Evolutionary conservation across 2,797 vertebrate species (phyloP), one percentile per base, ranked within the genome.

Genomic region (Cryptoblepharus egeriae): DNA sequence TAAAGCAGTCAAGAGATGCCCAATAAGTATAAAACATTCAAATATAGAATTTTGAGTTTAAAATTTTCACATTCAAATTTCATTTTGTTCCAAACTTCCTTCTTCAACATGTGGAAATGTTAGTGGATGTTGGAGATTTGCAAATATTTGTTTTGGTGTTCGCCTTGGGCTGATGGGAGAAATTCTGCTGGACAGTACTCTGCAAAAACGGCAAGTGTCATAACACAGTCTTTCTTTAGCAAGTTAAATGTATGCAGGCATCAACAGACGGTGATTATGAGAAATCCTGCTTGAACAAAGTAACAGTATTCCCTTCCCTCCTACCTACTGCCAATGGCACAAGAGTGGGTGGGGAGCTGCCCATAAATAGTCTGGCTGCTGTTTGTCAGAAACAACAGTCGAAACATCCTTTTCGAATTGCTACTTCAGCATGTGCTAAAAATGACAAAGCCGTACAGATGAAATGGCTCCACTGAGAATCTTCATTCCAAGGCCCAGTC

Each of bases 341-440:
- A 92, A 92, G 94, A 94, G 95, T 94, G 92, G 84, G 90, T 83
- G 89, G 85, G 57, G 92, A 88, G 70, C 30, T 90, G 80, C 91
- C 94, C 94, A 93, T 95, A 95, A 95, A 96, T 94, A 95, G 93
- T 95, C 95, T 95, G 93, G 92, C 94, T 93, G 91, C 72, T 77
- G 90, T 91, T 93, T 93, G 87, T 90, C 91, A 91, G 90, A 93
- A 91, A 93, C 93, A 95, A 91, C 93, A 89, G 93, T 93, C 90
- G 91, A 93, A 93, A 91, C 83, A 90, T 83, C 92, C 67, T 24
- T 90, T 93, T 91, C 94, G 93, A 92, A 91, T 85, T 89, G 83
- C 88, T 91, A 91, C 90, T 91, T 93, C 89, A 88, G 90, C 94
- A 89, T 94, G 94, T 93, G 91, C 93, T 96, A 91, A 92, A 95